phyloP scores from a whole-genome alignment of 53 echinoderm and acorn worm genomes.

The Hippasteria phrygiana region DNA sequence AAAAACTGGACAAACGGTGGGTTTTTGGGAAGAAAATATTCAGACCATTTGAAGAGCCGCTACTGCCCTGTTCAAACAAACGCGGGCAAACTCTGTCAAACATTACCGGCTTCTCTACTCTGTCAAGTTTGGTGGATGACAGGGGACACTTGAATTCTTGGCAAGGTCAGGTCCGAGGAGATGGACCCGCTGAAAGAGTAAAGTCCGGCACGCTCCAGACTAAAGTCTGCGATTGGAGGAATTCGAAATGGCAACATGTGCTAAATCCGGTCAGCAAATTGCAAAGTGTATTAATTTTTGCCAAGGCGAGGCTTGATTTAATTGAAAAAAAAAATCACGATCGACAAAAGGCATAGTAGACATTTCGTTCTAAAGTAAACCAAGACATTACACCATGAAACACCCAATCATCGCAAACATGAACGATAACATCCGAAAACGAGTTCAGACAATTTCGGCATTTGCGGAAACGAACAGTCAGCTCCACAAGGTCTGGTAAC shows the following conservation, averaged over 20 bases:
- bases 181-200: conserved; percentile 4
- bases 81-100: conserved; percentile 4
- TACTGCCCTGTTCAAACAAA: conserved; percentile 34
- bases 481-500: no score
- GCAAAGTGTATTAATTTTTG: no score
- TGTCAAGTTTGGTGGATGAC: not conserved
- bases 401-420: no score
- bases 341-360: no score
- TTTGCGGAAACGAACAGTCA: no score
- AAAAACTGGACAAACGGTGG: not conserved
- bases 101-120: not conserved
- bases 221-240: not conserved
- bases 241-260: not conserved
- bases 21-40: not conserved
- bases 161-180: conserved; percentile 17
- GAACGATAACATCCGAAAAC: no score
- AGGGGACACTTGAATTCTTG: conserved; percentile 32
- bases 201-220: not conserved
- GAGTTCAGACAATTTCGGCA: no score
- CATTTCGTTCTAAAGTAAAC: no score
- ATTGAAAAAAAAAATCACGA: no score
- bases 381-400: no score
- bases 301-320: no score
- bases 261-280: no score
- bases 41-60: not conserved